Percentiles rank a stretch among this genome's conserved stretches.
These are phyloP conservation scores for Pituophis catenifer DNA, from an alignment of 2,113 vertebrate species.

Conservation along the genomic window DNA sequence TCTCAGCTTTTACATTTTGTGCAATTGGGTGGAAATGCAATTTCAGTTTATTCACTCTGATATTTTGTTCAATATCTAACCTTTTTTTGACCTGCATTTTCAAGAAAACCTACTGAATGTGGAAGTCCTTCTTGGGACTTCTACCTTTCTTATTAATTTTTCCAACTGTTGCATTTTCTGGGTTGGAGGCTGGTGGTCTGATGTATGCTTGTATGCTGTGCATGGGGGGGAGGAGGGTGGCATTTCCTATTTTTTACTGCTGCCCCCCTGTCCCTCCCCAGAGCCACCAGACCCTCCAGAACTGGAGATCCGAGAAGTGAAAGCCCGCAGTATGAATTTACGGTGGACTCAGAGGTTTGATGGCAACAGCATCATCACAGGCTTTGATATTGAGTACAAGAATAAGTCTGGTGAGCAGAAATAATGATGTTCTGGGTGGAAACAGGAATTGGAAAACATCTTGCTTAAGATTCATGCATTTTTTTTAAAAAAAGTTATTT, in stretches of 20 bases:
- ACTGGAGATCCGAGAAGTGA: slow-evolving; percentile 94
- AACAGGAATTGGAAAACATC: not conserved
- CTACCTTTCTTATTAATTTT: not conserved
- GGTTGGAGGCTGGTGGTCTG: not conserved
- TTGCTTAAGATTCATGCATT: not conserved
- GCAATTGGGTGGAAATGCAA: not conserved
- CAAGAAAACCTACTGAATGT: not conserved
- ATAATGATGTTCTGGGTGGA: not conserved
- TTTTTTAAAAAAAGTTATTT: not conserved
- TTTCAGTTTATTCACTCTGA: not conserved
- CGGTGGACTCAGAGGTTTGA: slow-evolving; percentile 97
- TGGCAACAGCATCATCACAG: slow-evolving; percentile 97
- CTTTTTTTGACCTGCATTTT: not conserved
- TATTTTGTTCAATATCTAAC: not conserved
- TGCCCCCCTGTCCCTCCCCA: slow-evolving; percentile 46
- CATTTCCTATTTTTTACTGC: not conserved
- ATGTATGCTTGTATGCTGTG: not conserved
- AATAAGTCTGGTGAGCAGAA: slow-evolving; percentile 88
- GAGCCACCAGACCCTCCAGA: slow-evolving; percentile 96
- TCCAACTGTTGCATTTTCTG: not conserved
- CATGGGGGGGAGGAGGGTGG: not conserved
- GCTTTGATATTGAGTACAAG: slow-evolving; percentile 98
- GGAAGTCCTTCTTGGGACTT: not conserved
- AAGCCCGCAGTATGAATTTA: slow-evolving; percentile 96
- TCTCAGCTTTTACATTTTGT: not conserved